These are phyloP conservation scores for Geococcyx californianus DNA, from an alignment of 2,113 vertebrate genomes.

Conservation along the genomic window DNA sequence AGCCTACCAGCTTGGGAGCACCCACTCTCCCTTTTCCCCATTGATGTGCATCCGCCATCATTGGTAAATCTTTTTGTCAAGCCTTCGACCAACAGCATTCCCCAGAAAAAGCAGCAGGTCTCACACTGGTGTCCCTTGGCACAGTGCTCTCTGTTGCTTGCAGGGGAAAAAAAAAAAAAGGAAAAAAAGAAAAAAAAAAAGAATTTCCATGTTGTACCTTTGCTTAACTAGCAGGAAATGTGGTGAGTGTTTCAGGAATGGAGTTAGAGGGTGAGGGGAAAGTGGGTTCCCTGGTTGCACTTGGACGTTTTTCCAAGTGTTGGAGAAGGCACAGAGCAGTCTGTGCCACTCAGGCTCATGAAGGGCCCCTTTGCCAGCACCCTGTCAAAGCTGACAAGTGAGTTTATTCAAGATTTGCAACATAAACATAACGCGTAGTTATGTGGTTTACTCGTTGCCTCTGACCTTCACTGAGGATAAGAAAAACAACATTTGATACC, in stretches of 20 bases:
- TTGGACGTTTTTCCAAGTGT: rapidly evolving
- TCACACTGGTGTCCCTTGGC: not conserved
- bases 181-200: not conserved
- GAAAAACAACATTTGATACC: not conserved
- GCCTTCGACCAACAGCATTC: not conserved
- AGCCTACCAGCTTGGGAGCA: not conserved
- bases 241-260: not conserved
- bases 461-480: not conserved
- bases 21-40: not conserved
- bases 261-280: rapidly evolving
- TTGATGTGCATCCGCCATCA: not conserved
- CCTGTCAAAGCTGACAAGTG: not conserved
- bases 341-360: not conserved
- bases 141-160: slow-evolving; percentile 6
- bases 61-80: not conserved
- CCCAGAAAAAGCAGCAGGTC: slow-evolving; percentile 13
- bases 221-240: not conserved
- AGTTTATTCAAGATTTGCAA: slow-evolving; percentile 8
- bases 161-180: not conserved
- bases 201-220: not conserved
- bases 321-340: rapidly evolving
- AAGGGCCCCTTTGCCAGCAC: rapidly evolving
- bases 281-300: rapidly evolving
- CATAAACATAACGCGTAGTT: not conserved
- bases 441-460: not conserved